Evolutionary conservation across 2,113 vertebrate genomes (phyloP).

Genomic region (Dicaeum eximium): DNA sequence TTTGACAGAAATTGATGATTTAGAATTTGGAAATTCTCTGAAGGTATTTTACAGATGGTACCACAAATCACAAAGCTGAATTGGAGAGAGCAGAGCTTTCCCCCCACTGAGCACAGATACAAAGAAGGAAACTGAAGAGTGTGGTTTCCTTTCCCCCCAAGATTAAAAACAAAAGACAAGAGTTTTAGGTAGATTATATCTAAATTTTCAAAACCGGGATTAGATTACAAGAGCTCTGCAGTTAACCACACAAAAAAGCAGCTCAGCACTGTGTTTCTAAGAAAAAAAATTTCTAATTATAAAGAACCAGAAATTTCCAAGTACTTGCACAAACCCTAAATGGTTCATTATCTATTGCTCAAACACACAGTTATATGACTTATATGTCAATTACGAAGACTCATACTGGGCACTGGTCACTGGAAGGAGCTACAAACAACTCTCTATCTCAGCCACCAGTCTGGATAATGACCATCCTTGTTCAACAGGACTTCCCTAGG

Average conservation of each 20-base stretch:
- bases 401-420: background rate
- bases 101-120: rapidly evolving
- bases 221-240: background rate
- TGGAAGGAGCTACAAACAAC: background rate
- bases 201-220: background rate
- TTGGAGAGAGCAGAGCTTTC: background rate
- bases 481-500: background rate
- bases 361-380: background rate
- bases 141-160: background rate
- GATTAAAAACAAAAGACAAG: background rate
- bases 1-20: background rate
- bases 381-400: background rate
- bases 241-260: background rate
- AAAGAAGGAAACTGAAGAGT: background rate
- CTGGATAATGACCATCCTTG: background rate
- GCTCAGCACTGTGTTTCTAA: background rate
- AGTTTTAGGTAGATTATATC: background rate
- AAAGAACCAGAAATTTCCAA: background rate
- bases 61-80: background rate
- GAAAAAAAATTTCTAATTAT: background rate
- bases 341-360: background rate
- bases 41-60: background rate
- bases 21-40: background rate
- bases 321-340: background rate
- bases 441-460: background rate